Evolutionary conservation across 2,888 invertebrate genomes (phyloP).

Genomic region (Leptinotarsa rubiginosa): DNA sequence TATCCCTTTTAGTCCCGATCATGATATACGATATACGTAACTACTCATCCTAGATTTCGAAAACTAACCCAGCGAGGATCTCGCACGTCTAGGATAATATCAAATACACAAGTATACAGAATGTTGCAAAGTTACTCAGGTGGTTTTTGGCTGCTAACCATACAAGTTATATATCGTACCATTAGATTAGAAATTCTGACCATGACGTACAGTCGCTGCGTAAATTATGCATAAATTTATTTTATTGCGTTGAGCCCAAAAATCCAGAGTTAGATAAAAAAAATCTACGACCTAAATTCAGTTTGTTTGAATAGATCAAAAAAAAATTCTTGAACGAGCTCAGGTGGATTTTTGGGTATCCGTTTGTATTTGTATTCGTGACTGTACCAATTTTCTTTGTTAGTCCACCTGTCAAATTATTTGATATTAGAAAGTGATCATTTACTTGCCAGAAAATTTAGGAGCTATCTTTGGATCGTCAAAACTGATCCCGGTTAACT

Average conservation of each 20-base stretch:
- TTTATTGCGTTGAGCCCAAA: not conserved
- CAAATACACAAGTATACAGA: constrained; percentile 67
- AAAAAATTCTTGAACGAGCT: not conserved
- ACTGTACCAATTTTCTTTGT: constrained; percentile 17
- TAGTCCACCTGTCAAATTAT: constrained; percentile 42
- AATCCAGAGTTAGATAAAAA: not conserved
- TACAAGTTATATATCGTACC: constrained; percentile 39
- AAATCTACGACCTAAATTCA: not conserved
- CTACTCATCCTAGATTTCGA: constrained; percentile 61
- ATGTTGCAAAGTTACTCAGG: constrained; percentile 67
- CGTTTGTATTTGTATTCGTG: not conserved
- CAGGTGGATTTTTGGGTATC: constrained; percentile 2
- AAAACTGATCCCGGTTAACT: constrained; percentile 17
- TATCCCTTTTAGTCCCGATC: constrained; percentile 49
- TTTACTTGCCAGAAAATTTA: constrained; percentile 48
- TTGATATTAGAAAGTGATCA: constrained; percentile 46
- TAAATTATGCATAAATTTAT: not conserved
- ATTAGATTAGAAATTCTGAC: constrained; percentile 22
- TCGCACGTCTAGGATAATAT: constrained; percentile 56
- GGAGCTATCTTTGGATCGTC: constrained; percentile 2
- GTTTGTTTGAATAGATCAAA: not conserved
- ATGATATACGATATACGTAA: constrained; percentile 67
- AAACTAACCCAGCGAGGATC: constrained; percentile 47
- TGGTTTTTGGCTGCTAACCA: constrained; percentile 62
- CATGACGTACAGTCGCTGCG: constrained; percentile 12